Evolutionary conservation across 2,888 invertebrate species (phyloP).

Genomic region (Epinotia ramella): DNA sequence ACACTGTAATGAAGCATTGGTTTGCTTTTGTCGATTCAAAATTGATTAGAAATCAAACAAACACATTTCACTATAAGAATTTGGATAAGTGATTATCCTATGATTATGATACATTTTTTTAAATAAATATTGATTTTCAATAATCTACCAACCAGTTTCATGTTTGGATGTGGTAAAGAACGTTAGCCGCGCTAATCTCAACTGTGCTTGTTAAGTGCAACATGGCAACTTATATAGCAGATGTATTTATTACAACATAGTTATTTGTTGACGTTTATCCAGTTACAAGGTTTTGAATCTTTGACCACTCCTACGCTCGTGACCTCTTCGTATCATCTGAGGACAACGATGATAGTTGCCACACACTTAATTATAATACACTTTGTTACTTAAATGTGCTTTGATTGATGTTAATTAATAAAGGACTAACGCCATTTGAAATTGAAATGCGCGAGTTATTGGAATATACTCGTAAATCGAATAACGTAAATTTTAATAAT

Average conservation of each 20-base stretch:
- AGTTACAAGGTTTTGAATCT: conserved; percentile 72
- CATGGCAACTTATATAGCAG: conserved; percentile 72
- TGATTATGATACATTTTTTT: neutral
- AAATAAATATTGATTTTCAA: neutral
- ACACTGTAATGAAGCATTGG: neutral
- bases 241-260: conserved; percentile 72
- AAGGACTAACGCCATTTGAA: conserved; percentile 23
- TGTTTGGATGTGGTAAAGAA: conserved; percentile 59
- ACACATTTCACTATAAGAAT: conserved; percentile 3
- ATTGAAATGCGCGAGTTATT: conserved; percentile 4
- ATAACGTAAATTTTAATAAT: neutral
- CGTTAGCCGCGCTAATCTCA: conserved; percentile 60
- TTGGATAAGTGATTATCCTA: neutral
- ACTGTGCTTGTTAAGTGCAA: conserved; percentile 65
- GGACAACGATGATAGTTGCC: conserved; percentile 68
- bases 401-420: conserved; percentile 62
- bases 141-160: conserved; percentile 70
- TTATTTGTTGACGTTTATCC: conserved; percentile 67
- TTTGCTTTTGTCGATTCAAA: neutral
- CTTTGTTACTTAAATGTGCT: conserved; percentile 54
- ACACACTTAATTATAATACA: conserved; percentile 64
- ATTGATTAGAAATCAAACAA: neutral
- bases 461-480: too few relatives aligned
- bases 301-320: conserved; percentile 65
- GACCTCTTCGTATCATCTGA: conserved; percentile 69